phyloP scores from a whole-genome alignment of 2,888 invertebrate genomes.

The Rhogogaster chlorosoma region DNA sequence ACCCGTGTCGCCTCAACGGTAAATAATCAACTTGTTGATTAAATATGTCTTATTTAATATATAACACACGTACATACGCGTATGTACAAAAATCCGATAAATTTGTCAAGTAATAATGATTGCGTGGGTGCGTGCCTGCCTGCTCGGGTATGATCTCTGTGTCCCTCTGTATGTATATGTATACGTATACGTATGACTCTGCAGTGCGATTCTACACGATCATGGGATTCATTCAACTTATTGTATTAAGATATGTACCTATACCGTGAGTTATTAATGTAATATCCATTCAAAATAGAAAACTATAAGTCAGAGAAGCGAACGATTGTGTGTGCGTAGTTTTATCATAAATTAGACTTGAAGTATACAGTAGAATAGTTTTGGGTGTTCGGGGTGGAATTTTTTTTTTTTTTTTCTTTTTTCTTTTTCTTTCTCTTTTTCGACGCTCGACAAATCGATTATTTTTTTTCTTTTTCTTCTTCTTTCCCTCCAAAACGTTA shows the following conservation, averaged over 20 bases:
- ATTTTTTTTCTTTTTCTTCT: neutral
- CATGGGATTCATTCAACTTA: neutral
- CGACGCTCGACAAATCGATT: slow-evolving; percentile 4
- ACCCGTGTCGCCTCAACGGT: no score
- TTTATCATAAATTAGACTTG: slow-evolving; percentile 59
- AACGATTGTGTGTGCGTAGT: slow-evolving; percentile 41
- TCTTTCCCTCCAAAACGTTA: neutral
- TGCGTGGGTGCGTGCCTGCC: slow-evolving; percentile 56
- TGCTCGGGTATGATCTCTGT: slow-evolving; percentile 1
- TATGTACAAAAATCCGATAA: neutral
- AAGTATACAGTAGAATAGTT: slow-evolving; percentile 44
- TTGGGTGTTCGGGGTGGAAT: slow-evolving; percentile 40
- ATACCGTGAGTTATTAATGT: neutral
- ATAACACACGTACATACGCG: neutral
- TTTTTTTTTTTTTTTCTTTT: neutral
- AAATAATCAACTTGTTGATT: no score
- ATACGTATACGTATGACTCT: neutral
- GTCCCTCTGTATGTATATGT: neutral
- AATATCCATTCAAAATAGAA: slow-evolving; percentile 52
- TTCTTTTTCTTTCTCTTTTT: slow-evolving; percentile 3
- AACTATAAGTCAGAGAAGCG: slow-evolving; percentile 42
- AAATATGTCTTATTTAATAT: no score
- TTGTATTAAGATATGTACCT: neutral
- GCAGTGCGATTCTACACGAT: neutral
- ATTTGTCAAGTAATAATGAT: neutral